Conservation (phyloP, 1,140 invertebrate species). For the Drosophila obscura region DNA sequence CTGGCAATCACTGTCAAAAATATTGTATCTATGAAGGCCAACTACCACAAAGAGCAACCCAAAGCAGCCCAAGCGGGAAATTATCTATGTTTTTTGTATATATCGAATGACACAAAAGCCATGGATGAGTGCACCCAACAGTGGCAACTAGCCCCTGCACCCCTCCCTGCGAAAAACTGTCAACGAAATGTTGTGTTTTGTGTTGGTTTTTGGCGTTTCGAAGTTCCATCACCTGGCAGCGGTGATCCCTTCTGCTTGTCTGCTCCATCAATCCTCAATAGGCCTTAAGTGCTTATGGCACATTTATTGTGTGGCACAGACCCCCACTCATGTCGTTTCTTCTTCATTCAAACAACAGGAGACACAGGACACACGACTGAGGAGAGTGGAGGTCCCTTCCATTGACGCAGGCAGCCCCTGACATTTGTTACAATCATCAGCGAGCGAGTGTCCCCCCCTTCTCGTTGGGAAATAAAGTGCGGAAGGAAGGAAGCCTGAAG, state of each 20-base stretch:
- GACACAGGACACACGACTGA: constrained; percentile 19
- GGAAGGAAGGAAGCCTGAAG: constrained; percentile 30
- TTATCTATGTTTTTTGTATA: constrained; percentile 33
- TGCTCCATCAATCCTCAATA: constrained; percentile 37
- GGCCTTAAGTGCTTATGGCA: constrained; percentile 59
- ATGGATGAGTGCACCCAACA: constrained; percentile 55
- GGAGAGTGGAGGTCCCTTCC: constrained; percentile 7
- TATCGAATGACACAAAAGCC: constrained; percentile 32
- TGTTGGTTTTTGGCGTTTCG: constrained; percentile 5
- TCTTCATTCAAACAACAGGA: constrained; percentile 32
- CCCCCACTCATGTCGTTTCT: no score
- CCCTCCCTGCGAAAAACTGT: constrained; percentile 46
- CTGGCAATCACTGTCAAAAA: constrained; percentile 63
- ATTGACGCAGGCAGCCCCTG: constrained; percentile 39
- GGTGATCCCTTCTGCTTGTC: constrained; percentile 13
- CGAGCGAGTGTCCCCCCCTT: neutral
- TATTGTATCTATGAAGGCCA: constrained; percentile 19
- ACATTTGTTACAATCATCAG: constrained; percentile 55
- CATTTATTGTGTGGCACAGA: constrained; percentile 29
- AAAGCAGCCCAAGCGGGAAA: constrained; percentile 61
- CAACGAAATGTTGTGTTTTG: constrained; percentile 30
- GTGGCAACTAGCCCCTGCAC: neutral
- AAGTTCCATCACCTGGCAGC: constrained; percentile 25
- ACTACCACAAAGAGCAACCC: constrained; percentile 37
- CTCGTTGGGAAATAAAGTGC: constrained; percentile 6